phyloP scores from a whole-genome alignment of 2,888 invertebrate species.

The Ditylenchus weischeri region DNA sequence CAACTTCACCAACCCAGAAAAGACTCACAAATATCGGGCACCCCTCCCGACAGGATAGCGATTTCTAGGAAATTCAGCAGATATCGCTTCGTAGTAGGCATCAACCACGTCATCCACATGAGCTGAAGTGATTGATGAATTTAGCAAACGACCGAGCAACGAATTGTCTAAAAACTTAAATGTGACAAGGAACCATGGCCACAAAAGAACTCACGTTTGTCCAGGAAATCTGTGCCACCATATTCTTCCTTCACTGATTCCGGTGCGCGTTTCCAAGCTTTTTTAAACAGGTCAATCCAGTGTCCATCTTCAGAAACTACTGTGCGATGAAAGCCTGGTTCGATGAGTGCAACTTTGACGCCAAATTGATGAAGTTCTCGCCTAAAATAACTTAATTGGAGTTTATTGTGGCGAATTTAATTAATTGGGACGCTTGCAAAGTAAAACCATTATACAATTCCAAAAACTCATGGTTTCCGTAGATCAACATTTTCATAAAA shows the following conservation, averaged over 20 bases:
- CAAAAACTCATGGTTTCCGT: too few species aligned
- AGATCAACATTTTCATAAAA: too few species aligned
- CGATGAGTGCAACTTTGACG: conserved; percentile 48
- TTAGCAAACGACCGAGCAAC: too few species aligned
- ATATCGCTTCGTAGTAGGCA: conserved; percentile 1
- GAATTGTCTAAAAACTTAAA: too few species aligned
- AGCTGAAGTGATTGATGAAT: not conserved
- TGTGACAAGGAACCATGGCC: too few species aligned
- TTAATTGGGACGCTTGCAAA: too few species aligned
- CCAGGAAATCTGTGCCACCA: conserved; percentile 29
- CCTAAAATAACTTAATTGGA: too few species aligned
- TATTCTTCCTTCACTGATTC: conserved; percentile 37
- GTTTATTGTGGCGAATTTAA: too few species aligned
- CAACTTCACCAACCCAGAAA: too few species aligned
- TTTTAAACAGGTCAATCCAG: conserved; percentile 39
- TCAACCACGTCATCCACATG: not conserved
- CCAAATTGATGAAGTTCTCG: conserved; percentile 50
- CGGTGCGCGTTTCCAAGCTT: conserved; percentile 38
- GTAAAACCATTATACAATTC: not conserved
- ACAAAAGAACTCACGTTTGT: not conserved
- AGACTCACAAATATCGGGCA: too few species aligned
- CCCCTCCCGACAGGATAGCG: conserved; percentile 8
- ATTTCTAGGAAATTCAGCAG: not conserved
- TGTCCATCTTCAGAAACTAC: conserved; percentile 39
- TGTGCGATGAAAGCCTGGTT: conserved; percentile 53